Evolutionary conservation across 2,888 invertebrate species (phyloP).

Genomic region (Drosophila ezoana): DNA sequence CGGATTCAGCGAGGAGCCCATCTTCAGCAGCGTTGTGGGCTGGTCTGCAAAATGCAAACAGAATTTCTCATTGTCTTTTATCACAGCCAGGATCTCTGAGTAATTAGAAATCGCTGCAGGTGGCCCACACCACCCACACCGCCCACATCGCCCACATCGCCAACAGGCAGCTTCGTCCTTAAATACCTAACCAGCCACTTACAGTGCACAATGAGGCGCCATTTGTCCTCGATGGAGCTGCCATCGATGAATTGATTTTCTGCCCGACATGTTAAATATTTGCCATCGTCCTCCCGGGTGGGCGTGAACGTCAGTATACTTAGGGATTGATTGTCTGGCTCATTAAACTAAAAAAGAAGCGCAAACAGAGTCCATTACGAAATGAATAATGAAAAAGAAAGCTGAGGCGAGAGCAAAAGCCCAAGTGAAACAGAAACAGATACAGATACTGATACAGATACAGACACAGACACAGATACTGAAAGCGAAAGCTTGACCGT

Average conservation of each 20-base stretch:
- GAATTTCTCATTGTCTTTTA: slow-evolving; percentile 12
- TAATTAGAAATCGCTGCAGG: slow-evolving; percentile 50
- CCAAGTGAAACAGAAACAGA: slow-evolving; percentile 10
- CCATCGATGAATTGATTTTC: slow-evolving; percentile 94
- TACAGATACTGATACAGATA: neutral
- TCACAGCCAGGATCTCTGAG: slow-evolving; percentile 24
- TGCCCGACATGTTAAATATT: slow-evolving; percentile 94
- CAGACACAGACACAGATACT: neutral
- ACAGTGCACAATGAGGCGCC: slow-evolving; percentile 95
- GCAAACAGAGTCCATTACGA: slow-evolving; percentile 78
- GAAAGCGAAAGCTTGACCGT: slow-evolving; percentile 1
- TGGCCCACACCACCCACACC: neutral
- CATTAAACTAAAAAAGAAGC: slow-evolving; percentile 88
- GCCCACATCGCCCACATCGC: neutral
- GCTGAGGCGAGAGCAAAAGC: slow-evolving; percentile 22
- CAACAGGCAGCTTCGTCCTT: slow-evolving; percentile 1
- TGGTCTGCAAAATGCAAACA: slow-evolving; percentile 89
- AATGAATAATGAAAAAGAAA: slow-evolving; percentile 76
- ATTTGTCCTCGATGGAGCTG: slow-evolving; percentile 94
- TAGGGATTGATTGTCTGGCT: slow-evolving; percentile 92
- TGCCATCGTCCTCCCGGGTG: slow-evolving; percentile 94
- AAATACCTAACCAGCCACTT: slow-evolving; percentile 85
- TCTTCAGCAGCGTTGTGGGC: slow-evolving; percentile 92
- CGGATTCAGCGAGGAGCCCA: slow-evolving; percentile 93
- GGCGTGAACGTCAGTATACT: slow-evolving; percentile 94